Percentiles rank a stretch among this genome's conserved stretches.
phyloP scores from a whole-genome alignment of 2,797 vertebrate genomes.

The Bradypodion ventrale region DNA sequence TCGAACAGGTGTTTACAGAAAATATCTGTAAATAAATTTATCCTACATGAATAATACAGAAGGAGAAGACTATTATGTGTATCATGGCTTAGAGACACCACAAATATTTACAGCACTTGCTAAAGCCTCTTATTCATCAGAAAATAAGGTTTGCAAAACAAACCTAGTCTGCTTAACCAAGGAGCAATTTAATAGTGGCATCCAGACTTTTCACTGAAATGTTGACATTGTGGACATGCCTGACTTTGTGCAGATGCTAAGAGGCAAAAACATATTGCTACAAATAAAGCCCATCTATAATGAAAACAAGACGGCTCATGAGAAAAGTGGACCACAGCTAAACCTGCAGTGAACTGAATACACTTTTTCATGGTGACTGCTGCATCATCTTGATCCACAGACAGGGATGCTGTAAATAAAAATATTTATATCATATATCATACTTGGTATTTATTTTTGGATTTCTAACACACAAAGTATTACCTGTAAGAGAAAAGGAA shows the following conservation, averaged over 20 bases:
- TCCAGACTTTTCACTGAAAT: neutral
- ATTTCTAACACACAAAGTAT: neutral
- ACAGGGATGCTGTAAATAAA: slow-evolving; percentile 5
- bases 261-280: neutral
- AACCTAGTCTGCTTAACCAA: neutral
- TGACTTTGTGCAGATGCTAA: neutral
- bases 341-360: neutral
- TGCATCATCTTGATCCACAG: neutral
- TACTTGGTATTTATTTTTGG: neutral
- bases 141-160: neutral
- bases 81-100: neutral
- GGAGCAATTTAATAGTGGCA: neutral
- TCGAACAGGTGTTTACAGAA: neutral
- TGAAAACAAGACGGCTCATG: neutral
- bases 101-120: neutral
- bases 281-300: neutral
- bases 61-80: neutral
- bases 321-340: neutral
- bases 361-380: neutral
- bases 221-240: neutral
- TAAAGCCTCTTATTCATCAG: neutral
- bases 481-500: neutral
- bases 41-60: neutral
- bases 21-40: neutral
- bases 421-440: slow-evolving; percentile 1